Percentiles rank a stretch among this genome's conserved stretches.
These are phyloP conservation scores for Dendrolimus punctatus DNA, from an alignment of 1,140 invertebrate species.

Conservation along the genomic window DNA sequence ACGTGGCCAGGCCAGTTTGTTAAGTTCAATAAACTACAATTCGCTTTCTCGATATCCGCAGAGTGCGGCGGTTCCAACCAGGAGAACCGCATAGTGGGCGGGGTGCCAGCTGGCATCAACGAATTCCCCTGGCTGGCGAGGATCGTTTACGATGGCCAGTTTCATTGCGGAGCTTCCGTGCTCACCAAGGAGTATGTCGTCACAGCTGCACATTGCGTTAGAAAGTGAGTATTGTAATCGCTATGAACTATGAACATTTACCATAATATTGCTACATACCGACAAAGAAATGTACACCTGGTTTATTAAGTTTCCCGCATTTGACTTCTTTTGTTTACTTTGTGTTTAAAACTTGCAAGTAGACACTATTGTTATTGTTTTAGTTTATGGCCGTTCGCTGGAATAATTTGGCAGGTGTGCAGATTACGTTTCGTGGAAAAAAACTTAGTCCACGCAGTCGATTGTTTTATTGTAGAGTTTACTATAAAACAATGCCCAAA, in stretches of 20 bases:
- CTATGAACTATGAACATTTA: background rate
- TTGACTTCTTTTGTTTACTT: too few relatives aligned
- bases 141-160: constrained; percentile 87
- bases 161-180: constrained; percentile 91
- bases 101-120: constrained; percentile 83
- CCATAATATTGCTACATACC: too few relatives aligned
- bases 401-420: too few relatives aligned
- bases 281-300: too few relatives aligned
- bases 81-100: constrained; percentile 82
- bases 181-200: constrained; percentile 82
- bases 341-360: too few relatives aligned
- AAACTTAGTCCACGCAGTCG: too few relatives aligned
- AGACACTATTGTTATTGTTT: too few relatives aligned
- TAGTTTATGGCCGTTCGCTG: too few relatives aligned
- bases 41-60: constrained; percentile 53
- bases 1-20: constrained; percentile 6
- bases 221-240: constrained; percentile 65
- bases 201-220: constrained; percentile 81
- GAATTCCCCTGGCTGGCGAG: constrained; percentile 91
- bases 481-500: too few relatives aligned
- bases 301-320: too few relatives aligned
- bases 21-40: constrained; percentile 23
- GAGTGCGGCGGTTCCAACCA: constrained; percentile 82
- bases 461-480: too few relatives aligned
- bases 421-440: too few relatives aligned